phyloP scores from a whole-genome alignment of 2,797 vertebrate species.

The Danio jaintianensis region DNA sequence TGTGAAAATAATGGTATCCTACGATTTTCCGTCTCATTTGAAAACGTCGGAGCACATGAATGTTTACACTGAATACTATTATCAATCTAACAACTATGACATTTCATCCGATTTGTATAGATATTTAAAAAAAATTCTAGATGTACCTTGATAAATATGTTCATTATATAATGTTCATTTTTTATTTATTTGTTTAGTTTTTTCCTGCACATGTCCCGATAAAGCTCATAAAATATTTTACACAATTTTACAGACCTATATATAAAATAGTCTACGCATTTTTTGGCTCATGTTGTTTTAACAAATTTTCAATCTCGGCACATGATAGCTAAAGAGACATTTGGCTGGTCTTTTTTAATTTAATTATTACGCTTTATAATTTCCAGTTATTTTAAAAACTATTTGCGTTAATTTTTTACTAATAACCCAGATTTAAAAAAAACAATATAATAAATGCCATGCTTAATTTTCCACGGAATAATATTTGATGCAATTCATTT shows the following conservation, averaged over 20 bases:
- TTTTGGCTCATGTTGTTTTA: background rate
- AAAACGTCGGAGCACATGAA: background rate
- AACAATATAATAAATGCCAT: background rate
- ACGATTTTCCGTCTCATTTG: background rate
- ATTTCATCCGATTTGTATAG: background rate
- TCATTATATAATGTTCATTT: background rate
- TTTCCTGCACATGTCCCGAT: background rate
- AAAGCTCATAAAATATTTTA: background rate
- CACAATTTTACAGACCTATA: too few species aligned
- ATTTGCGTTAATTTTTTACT: background rate
- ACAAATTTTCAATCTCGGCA: background rate
- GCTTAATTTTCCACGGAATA: background rate
- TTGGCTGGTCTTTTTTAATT: too few species aligned
- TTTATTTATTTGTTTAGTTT: background rate
- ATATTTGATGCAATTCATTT: background rate
- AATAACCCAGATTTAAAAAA: background rate
- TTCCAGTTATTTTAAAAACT: background rate
- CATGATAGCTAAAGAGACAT: background rate
- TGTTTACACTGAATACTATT: background rate
- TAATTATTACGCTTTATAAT: background rate
- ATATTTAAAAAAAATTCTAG: too few species aligned
- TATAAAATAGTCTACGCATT: background rate
- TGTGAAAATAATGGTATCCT: too few species aligned
- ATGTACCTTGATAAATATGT: too few species aligned
- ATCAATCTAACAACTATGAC: background rate